phyloP scores from a whole-genome alignment of 2,113 vertebrate genomes.

The Neogale vison region DNA sequence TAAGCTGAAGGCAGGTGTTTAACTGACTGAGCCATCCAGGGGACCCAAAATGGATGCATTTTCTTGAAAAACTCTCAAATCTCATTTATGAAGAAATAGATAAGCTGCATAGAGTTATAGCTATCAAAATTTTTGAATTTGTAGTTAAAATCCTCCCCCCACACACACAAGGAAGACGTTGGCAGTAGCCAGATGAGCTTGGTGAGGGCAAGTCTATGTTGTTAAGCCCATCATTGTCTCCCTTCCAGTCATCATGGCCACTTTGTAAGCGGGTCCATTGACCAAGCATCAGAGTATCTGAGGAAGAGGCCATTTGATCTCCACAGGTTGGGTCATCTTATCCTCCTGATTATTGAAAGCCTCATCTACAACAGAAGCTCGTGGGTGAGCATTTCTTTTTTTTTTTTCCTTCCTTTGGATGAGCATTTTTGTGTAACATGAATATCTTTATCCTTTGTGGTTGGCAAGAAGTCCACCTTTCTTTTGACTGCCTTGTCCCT shows the following conservation, averaged over 20 bases:
- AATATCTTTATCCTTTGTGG: neutral
- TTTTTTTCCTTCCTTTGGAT: no score
- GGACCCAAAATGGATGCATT: neutral
- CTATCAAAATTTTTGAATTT: neutral
- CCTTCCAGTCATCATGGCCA: neutral
- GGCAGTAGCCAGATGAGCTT: neutral
- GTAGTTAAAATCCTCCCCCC: neutral
- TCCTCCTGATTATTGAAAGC: neutral
- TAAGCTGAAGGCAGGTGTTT: neutral
- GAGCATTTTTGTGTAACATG: neutral
- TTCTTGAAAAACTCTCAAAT: constrained; percentile 7
- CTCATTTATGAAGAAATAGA: neutral
- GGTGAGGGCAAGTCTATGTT: neutral
- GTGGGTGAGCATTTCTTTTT: neutral
- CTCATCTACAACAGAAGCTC: neutral
- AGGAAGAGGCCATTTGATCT: neutral
- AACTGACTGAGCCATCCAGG: neutral
- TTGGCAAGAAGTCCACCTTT: neutral
- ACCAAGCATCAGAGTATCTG: neutral
- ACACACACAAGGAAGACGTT: neutral
- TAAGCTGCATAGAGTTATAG: neutral
- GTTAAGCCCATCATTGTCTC: neutral
- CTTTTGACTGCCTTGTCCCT: neutral
- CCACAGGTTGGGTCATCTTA: neutral
- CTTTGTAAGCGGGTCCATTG: neutral